Evolutionary conservation across 1,140 invertebrate species (phyloP), one percentile per base, ranked within the genome.

Genomic region (Rhizoglyphus robini): DNA sequence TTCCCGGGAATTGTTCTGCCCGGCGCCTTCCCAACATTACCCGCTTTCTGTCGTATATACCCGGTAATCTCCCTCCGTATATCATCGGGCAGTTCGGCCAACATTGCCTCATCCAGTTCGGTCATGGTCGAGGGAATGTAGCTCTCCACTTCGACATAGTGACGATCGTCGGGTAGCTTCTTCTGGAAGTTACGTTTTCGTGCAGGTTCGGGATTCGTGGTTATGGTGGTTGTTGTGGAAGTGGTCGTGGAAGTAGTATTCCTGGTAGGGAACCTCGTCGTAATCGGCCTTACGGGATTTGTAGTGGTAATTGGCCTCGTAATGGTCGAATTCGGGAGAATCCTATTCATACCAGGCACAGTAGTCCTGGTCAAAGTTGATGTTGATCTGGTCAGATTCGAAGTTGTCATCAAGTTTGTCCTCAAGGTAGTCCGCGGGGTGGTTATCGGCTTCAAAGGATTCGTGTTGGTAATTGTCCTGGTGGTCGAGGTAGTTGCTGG

Each of bases 1-100:
- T n/a, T n/a, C n/a, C n/a, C n/a, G n/a, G n/a, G n/a, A n/a, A n/a
- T n/a, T n/a, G n/a, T n/a, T n/a, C n/a, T n/a, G n/a, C n/a, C n/a
- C n/a, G n/a, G n/a, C 36, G 36, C 8, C 8, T 41, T 41, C 36
- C 18, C 18, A 41, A 18, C 18, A 41, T 41, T 41, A 41, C 8
- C 36, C 36, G 36, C 8, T 27, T 60, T 60, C 3, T 60, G 3
- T 20, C 58, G 58, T 2, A 29, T 27, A 32, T 38, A 60, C 23
- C 32, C 58, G n/a, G n/a, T 60, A 3, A 60, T 29, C 29, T 60
- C 58, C 11, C 30, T 1, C 15, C 38, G 58, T 23, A 60, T 60
- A 2, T 60, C 58, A 34, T 60, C 58, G 30, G 58, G 58, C 29
- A 60, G 29, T 34, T 34, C 58, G 29, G 15, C 15, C 30, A 60